These are phyloP conservation scores for Ceuthmochares aereus DNA, from an alignment of 2,113 vertebrate genomes.

Conservation along the genomic window DNA sequence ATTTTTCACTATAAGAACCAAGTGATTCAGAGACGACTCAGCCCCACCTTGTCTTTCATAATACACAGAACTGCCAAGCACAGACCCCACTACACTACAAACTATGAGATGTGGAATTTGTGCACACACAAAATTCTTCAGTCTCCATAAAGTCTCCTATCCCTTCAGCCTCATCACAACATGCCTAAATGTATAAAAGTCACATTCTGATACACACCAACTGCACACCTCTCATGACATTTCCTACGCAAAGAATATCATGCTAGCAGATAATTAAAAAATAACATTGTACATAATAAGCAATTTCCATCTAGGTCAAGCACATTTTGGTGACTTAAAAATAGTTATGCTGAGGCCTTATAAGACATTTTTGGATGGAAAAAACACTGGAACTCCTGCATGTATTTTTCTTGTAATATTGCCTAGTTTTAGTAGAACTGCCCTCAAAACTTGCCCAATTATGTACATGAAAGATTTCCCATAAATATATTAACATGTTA, in stretches of 20 bases:
- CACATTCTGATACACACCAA: background rate
- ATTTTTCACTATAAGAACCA: background rate
- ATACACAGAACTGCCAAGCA: background rate
- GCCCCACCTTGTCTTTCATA: background rate
- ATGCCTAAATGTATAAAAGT: background rate
- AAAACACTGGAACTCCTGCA: background rate
- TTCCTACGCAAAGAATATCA: background rate
- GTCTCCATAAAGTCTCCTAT: background rate
- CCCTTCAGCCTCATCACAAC: background rate
- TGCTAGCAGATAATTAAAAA: background rate
- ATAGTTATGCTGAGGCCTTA: background rate
- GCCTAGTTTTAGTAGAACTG: background rate
- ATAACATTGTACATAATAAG: background rate
- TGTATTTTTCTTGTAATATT: background rate
- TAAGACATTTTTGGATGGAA: background rate
- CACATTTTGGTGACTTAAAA: background rate
- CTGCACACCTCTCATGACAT: background rate
- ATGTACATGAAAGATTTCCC: background rate
- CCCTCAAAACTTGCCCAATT: background rate
- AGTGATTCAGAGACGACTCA: background rate
- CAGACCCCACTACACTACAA: rapidly evolving
- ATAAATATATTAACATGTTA: background rate
- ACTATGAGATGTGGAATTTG: background rate
- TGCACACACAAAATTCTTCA: background rate
- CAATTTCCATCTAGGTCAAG: background rate